Evolutionary conservation across 2,113 vertebrate species (phyloP).

Genomic region (Bubo blakistoni): DNA sequence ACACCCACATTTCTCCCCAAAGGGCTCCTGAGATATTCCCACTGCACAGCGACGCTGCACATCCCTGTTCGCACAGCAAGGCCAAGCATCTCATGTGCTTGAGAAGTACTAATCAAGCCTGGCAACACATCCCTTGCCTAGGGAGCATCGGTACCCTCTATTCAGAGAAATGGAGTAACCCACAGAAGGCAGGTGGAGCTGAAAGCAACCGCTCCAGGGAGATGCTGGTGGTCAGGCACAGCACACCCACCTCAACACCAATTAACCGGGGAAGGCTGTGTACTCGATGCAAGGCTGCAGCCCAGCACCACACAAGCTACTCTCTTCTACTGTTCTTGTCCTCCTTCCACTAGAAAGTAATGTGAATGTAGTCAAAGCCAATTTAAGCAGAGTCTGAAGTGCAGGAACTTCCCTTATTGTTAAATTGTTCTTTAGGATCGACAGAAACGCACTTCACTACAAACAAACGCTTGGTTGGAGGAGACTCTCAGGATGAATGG

Average conservation of each 20-base stretch:
- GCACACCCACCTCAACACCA: neutral
- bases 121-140: neutral
- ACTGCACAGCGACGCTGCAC: fast-evolving
- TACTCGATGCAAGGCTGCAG: neutral
- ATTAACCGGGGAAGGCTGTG: neutral
- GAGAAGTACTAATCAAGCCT: neutral
- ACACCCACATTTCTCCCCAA: neutral
- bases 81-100: neutral
- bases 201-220: neutral
- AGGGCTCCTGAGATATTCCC: neutral
- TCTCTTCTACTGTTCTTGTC: neutral
- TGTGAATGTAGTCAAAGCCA: neutral
- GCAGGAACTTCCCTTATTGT: constrained; percentile 47
- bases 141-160: neutral
- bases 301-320: neutral
- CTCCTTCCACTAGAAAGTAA: neutral
- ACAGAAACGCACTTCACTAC: constrained; percentile 24
- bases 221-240: neutral
- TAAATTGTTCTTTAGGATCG: neutral
- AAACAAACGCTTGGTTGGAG: constrained; percentile 31
- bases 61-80: neutral
- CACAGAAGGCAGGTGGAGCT: neutral
- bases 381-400: constrained; percentile 29
- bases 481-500: constrained; percentile 36
- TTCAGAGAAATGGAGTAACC: neutral